Evolutionary conservation across 2,888 invertebrate species (phyloP).

Genomic region (Bombylius major): DNA sequence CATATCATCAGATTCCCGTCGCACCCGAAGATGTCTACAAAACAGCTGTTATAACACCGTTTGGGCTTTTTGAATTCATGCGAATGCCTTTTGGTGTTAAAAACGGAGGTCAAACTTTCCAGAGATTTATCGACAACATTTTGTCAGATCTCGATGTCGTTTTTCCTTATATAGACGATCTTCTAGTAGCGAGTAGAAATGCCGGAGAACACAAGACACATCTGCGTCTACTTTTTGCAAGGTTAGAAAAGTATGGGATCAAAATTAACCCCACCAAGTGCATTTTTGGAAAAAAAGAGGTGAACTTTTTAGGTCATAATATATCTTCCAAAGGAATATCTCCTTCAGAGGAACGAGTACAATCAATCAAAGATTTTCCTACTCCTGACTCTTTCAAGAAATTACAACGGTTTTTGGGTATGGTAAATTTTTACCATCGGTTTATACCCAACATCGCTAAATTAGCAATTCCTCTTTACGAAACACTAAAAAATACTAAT

Average conservation of each 20-base stretch:
- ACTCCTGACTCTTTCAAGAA: conserved; percentile 1
- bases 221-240: not conserved
- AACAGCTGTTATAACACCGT: not conserved
- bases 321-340: not conserved
- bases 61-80: not conserved
- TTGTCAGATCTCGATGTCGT: not conserved
- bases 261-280: conserved; percentile 3
- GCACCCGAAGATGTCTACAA: not conserved
- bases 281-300: not conserved
- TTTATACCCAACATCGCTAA: not conserved
- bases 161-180: conserved; percentile 5
- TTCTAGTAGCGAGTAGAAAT: not conserved
- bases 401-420: not conserved
- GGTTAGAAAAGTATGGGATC: not conserved
- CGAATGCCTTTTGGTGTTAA: not conserved
- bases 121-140: conserved; percentile 2
- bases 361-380: not conserved
- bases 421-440: too few relatives aligned
- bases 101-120: conserved; percentile 4
- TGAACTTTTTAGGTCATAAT: conserved; percentile 1
- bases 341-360: conserved; percentile 2
- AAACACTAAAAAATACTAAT: not conserved
- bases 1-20: not conserved
- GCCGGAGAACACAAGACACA: conserved; percentile 1
- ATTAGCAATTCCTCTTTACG: not conserved